Conservation (phyloP, 2,113 vertebrate species). For the Lepidothrix coronata region DNA sequence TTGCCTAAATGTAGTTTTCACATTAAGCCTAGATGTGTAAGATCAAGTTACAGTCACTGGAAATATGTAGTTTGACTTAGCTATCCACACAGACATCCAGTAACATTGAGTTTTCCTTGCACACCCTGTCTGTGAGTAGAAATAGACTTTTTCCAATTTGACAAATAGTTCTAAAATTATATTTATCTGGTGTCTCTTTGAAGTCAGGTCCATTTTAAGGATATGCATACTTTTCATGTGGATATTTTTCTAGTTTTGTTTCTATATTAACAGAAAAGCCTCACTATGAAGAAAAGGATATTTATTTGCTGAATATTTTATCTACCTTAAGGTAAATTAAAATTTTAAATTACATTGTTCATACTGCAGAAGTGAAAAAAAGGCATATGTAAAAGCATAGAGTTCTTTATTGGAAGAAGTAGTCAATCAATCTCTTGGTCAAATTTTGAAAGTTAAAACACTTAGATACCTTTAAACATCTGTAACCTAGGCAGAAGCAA, state of each 20-base stretch:
- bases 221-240: background rate
- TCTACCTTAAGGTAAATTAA: background rate
- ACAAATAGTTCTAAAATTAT: background rate
- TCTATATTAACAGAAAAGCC: background rate
- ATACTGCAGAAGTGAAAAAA: background rate
- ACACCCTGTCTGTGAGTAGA: background rate
- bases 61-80: background rate
- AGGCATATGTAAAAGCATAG: background rate
- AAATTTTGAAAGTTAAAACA: background rate
- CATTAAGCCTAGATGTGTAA: background rate
- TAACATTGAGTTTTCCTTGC: background rate
- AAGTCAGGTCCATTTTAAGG: background rate
- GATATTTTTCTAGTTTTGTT: background rate
- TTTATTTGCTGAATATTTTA: background rate
- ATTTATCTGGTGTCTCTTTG: background rate
- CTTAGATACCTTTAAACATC: background rate
- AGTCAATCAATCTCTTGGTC: background rate
- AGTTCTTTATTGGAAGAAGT: background rate
- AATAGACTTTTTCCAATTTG: background rate
- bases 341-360: background rate
- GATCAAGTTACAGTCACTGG: background rate
- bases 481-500: background rate
- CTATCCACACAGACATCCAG: background rate
- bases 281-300: background rate
- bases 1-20: background rate